phyloP scores from a whole-genome alignment of 2,888 invertebrate species.

The Cyclophora punctaria region DNA sequence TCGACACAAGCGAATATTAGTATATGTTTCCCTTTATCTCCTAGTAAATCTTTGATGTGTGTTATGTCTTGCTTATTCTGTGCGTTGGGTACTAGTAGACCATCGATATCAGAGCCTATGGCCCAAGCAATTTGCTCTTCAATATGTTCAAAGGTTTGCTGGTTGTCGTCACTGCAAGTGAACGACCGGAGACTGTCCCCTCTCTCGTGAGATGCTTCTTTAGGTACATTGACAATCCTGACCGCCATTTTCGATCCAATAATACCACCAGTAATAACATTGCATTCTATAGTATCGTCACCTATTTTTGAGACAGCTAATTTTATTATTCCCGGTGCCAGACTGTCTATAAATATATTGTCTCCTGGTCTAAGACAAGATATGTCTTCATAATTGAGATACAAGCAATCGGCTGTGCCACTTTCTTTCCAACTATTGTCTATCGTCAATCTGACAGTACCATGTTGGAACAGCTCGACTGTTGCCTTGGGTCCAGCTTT shows the following conservation, averaged over 20 bases:
- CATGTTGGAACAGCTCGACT: constrained; percentile 46
- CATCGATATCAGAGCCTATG: constrained; percentile 58
- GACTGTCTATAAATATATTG: constrained; percentile 61
- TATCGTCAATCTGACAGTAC: constrained; percentile 63
- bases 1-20: constrained; percentile 59
- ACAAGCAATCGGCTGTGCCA: constrained; percentile 72
- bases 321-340: constrained; percentile 50
- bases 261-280: constrained; percentile 67
- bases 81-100: constrained; percentile 48
- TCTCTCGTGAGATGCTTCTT: constrained; percentile 50
- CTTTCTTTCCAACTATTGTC: constrained; percentile 70
- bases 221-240: constrained; percentile 65
- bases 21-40: constrained; percentile 60
- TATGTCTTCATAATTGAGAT: constrained; percentile 69
- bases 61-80: constrained; percentile 46
- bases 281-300: constrained; percentile 67
- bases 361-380: constrained; percentile 68
- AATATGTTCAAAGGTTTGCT: constrained; percentile 81
- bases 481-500: constrained; percentile 52
- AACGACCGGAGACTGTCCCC: constrained; percentile 61
- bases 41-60: constrained; percentile 40
- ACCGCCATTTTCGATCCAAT: constrained; percentile 71
- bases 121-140: constrained; percentile 65
- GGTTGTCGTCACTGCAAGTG: constrained; percentile 69
- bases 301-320: constrained; percentile 51